phyloP scores from a whole-genome alignment of 2,113 vertebrate genomes.

The Grallaria varia region DNA sequence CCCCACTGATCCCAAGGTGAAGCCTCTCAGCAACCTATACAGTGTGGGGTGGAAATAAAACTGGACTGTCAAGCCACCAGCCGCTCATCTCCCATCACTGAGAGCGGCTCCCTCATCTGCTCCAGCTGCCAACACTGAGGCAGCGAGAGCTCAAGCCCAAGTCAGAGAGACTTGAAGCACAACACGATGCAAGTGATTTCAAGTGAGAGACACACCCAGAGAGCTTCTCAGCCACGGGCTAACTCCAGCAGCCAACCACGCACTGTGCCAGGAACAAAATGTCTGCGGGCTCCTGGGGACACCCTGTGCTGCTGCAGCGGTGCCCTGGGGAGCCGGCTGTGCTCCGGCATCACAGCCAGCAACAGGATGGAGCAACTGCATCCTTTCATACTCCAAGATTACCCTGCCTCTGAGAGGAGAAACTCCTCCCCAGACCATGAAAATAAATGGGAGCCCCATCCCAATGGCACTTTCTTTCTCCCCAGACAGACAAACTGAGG shows the following conservation, averaged over 20 bases:
- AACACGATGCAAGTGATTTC: background rate
- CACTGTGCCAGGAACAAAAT: background rate
- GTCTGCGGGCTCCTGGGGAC: background rate
- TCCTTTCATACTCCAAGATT: background rate
- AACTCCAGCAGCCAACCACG: background rate
- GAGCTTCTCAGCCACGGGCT: background rate
- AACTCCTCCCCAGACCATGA: rapidly evolving
- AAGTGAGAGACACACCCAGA: background rate
- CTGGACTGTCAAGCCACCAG: background rate
- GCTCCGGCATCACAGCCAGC: rapidly evolving
- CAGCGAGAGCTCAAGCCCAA: background rate
- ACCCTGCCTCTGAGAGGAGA: background rate
- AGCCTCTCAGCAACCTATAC: background rate
- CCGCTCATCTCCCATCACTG: background rate
- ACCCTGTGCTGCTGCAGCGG: background rate
- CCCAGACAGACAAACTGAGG: background rate
- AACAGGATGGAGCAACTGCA: rapidly evolving
- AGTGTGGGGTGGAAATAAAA: background rate
- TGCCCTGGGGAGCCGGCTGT: rapidly evolving
- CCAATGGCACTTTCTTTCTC: background rate
- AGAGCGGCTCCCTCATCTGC: background rate
- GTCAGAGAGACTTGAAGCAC: background rate
- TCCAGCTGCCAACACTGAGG: background rate
- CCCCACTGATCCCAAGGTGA: background rate
- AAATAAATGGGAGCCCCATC: background rate